These are phyloP conservation scores for Lottia gigantea DNA, from an alignment of 2,888 invertebrate genomes.

Conservation along the genomic window DNA sequence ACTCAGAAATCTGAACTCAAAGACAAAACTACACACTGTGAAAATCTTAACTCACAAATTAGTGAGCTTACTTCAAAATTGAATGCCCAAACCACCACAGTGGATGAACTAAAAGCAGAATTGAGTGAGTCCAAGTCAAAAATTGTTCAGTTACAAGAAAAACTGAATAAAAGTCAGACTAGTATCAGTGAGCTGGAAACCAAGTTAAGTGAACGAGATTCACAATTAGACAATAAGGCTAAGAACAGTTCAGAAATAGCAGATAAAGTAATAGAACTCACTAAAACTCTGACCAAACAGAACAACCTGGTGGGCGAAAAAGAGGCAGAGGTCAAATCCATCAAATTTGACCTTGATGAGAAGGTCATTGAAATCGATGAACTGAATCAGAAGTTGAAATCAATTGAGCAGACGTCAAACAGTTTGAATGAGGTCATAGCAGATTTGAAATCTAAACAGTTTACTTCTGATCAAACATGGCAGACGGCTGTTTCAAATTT, in stretches of 20 bases:
- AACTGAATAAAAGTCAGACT: neutral
- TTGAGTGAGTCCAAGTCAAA: neutral
- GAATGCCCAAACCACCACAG: neutral
- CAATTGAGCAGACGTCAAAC: neutral
- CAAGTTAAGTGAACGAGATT: neutral
- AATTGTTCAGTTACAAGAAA: neutral
- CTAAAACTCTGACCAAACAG: neutral
- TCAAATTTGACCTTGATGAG: conserved; percentile 12
- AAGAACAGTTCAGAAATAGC: neutral
- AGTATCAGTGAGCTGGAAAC: neutral
- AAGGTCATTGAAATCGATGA: conserved; percentile 16
- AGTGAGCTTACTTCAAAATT: conserved; percentile 5
- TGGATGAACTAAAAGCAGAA: neutral
- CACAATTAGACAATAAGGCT: conserved; percentile 5
- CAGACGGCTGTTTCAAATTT: neutral
- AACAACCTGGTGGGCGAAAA: conserved; percentile 13
- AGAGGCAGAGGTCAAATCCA: neutral
- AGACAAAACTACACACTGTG: neutral
- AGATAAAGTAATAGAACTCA: neutral
- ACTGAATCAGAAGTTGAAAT: conserved; percentile 6
- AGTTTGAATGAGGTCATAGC: neutral
- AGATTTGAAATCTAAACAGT: neutral
- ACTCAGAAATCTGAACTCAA: conserved; percentile 13
- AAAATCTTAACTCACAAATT: neutral
- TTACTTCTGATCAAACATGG: neutral